Conservation (phyloP, 2,888 invertebrate species). For the Myopa testacea region DNA sequence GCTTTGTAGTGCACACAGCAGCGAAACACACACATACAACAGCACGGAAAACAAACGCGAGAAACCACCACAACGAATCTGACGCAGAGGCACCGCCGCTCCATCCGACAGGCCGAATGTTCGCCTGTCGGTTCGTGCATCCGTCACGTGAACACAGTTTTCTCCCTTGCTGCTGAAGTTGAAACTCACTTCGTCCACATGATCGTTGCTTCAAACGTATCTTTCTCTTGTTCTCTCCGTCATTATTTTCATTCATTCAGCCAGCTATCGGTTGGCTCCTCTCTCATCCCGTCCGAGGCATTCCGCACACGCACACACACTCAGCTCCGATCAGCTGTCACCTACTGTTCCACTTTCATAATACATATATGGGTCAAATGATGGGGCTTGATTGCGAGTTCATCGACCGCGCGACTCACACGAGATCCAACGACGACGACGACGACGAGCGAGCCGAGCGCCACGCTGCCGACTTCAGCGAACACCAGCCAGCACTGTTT, state of each 20-base stretch:
- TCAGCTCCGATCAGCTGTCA: conserved; percentile 61
- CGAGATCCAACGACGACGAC: neutral
- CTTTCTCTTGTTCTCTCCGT: conserved; percentile 35
- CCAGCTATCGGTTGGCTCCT: conserved; percentile 26
- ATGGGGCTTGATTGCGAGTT: conserved; percentile 58
- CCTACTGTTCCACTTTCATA: conserved; percentile 64
- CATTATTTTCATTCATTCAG: conserved; percentile 2
- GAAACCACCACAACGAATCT: neutral
- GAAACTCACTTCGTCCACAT: conserved; percentile 21
- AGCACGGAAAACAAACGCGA: neutral
- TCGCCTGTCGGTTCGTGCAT: conserved; percentile 10
- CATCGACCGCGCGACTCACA: conserved; percentile 52
- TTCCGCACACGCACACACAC: conserved; percentile 38
- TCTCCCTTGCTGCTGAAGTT: conserved; percentile 11
- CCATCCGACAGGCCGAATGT: neutral
- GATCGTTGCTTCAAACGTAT: conserved; percentile 35
- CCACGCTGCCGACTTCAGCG: conserved; percentile 14
- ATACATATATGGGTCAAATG: conserved; percentile 62
- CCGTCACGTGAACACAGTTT: conserved; percentile 24
- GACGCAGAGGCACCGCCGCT: conserved; percentile 21
- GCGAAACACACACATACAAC: neutral
- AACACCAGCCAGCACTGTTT: conserved; percentile 7
- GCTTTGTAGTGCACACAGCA: conserved; percentile 3
- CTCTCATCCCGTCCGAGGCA: conserved; percentile 22
- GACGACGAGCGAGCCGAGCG: conserved; percentile 20